phyloP scores from a whole-genome alignment of 2,113 vertebrate genomes.

The Cromileptes altivelis region DNA sequence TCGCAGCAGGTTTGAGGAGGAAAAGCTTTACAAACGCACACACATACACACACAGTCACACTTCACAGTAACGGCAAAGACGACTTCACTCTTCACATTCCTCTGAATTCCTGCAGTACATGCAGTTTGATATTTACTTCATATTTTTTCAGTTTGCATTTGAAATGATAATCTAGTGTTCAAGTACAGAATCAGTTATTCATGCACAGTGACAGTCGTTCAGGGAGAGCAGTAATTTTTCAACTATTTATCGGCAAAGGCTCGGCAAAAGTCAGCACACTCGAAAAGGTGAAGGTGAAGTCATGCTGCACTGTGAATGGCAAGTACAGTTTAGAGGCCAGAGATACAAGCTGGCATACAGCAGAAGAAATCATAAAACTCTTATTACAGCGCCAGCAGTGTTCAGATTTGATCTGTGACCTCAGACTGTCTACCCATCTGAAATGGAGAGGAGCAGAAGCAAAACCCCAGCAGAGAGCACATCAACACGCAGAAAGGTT shows the following conservation, averaged over 20 bases:
- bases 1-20: conserved; percentile 38
- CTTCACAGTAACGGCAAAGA: not conserved
- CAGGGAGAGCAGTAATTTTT: not conserved
- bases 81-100: not conserved
- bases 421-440: conserved; percentile 46
- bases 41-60: not conserved
- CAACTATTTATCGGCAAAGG: too few relatives aligned
- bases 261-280: not conserved
- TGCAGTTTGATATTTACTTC: not conserved
- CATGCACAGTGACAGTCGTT: not conserved
- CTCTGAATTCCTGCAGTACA: not conserved
- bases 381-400: conserved; percentile 39
- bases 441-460: conserved; percentile 28
- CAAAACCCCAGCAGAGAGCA: conserved; percentile 36
- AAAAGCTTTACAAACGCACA: conserved; percentile 12
- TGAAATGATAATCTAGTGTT: not conserved
- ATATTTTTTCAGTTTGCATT: not conserved
- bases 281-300: conserved; percentile 14
- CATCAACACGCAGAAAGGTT: conserved; percentile 52
- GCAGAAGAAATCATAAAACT: conserved; percentile 52
- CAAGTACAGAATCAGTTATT: not conserved
- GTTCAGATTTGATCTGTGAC: conserved; percentile 57
- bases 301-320: conserved; percentile 12
- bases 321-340: conserved; percentile 8
- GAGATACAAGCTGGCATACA: conserved; percentile 21